These are phyloP conservation scores for Pelobates cultripes DNA, from an alignment of 2,797 vertebrate species.

Conservation along the genomic window DNA sequence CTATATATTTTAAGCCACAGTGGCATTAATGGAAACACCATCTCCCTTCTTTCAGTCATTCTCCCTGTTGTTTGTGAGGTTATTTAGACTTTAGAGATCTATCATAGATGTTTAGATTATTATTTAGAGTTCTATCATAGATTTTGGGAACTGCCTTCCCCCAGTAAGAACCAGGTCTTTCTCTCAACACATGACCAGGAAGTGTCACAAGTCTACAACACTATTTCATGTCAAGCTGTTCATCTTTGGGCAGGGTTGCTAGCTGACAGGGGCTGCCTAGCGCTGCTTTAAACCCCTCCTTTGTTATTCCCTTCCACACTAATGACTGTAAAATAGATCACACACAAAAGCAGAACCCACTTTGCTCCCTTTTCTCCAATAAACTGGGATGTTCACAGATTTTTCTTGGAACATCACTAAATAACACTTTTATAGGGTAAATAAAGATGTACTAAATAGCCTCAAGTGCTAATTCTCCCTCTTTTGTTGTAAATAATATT, in stretches of 20 bases:
- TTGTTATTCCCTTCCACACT: neutral
- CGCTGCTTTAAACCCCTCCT: neutral
- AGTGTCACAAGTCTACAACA: slow-evolving; percentile 28
- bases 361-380: neutral
- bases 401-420: neutral
- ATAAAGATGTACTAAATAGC: neutral
- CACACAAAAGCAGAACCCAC: neutral
- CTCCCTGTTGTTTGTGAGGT: too few relatives aligned
- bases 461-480: neutral
- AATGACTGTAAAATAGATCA: neutral
- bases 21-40: too few relatives aligned
- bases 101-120: neutral
- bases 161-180: neutral
- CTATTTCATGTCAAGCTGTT: slow-evolving; percentile 4
- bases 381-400: neutral
- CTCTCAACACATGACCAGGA: slow-evolving; percentile 24
- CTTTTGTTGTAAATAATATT: neutral
- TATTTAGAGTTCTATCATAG: neutral
- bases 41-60: too few relatives aligned
- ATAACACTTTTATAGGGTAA: neutral
- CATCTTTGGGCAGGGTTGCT: neutral
- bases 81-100: too few relatives aligned
- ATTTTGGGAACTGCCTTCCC: too few relatives aligned
- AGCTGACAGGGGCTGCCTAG: neutral
- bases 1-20: too few relatives aligned